Base-by-base conservation (phyloP, 1,140 invertebrate genomes). In the Paralvinella palmiformis region DNA sequence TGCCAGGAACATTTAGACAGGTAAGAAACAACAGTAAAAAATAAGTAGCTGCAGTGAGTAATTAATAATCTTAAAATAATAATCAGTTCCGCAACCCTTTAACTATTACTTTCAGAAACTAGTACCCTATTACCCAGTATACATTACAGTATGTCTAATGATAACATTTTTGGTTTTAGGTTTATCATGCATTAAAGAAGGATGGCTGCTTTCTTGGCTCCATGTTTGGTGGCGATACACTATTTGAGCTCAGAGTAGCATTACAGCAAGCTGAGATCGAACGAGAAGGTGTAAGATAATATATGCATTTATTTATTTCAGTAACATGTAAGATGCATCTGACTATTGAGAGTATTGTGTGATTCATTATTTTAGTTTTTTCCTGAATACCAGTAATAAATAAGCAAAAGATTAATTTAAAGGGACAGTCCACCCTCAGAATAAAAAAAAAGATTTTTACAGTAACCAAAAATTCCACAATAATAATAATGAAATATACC, bases 181-280 rank as follows among this genome's bases (percentile, higher is more conserved):
- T 84, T 36, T 83, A 84, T 17, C 70, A 74, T 57, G 73, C 82
- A 56, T 78, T 99, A 24, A 93, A 89, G 79, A 87, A 88, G 63
- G 96, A 99, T 84, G 94, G 96, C 32, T 93, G 89, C 0, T 91
- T 99, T 64, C 83, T 99, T 69, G 96, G 90, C 0, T 88, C 92
- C 29, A 84, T 99, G 69, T 97, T 98, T 84, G 96, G 95, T n/a
- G 92, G 92, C 1, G 94, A 98, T 69, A 98, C 94, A 0, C 81
- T 99, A 3, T 96, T 88, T 83, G 93, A 99, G 83, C 79, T 99
- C 15, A 84, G 90, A 36, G 91, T 92, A 61, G 88, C 94, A 0
- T 81, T 99, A 37, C 96, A 99, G 80, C 78, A 98, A 65, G 96
- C 94, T 3, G 96, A 99, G 80, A 80, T 88, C 35, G 96, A 99